Base-by-base conservation (phyloP, 2,113 vertebrate genomes). In the Dicerorhinus sumatrensis region DNA sequence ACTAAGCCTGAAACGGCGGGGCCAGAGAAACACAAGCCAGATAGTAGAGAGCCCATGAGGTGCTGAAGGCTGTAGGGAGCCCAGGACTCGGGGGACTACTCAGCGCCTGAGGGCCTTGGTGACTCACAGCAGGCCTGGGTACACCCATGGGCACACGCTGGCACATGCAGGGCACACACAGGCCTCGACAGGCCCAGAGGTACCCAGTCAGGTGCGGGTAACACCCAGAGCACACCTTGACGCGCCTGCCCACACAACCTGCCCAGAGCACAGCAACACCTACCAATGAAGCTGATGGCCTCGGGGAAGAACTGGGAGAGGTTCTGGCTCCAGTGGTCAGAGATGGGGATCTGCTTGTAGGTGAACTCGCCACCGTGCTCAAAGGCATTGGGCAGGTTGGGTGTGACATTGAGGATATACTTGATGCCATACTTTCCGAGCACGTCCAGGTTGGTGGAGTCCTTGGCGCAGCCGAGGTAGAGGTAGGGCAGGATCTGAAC, bases 341-440 rank as follows among this genome's bases (percentile, higher is more conserved):
- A 99, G 99, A 99, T 99, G 99, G 99, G 99, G 98, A 99, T 99
- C 99, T 99, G 99, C 98, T 99, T 99, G 99, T 99, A 99, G 99
- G 99, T 99, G 99, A 99, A 99, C 97, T 99, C 99, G 73, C 99
- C 99, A 0, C 99, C 99, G 0, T 99, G 99, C 98, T 99, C 99
- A 33, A 99, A 99, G 99, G 99, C 99, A 99, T 99, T 99, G 97
- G 99, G 99, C 98, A 99, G 99, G 99, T 99, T 99, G 96, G 99
- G 99, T 70, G 99, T 99, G 96, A 99, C 99, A 60, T 99, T 99
- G 98, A 99, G 99, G 99, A 99, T 99, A 98, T 99, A 99, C 97
- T 99, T 99, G 99, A 99, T 99, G 97, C 99, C 99, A 1, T 99
- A 99, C 98, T 99, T 99, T 98, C 99, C 99, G 96, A 99, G 99